These are phyloP conservation scores for Brenthis daphne DNA, from an alignment of 2,888 invertebrate genomes.

Conservation along the genomic window DNA sequence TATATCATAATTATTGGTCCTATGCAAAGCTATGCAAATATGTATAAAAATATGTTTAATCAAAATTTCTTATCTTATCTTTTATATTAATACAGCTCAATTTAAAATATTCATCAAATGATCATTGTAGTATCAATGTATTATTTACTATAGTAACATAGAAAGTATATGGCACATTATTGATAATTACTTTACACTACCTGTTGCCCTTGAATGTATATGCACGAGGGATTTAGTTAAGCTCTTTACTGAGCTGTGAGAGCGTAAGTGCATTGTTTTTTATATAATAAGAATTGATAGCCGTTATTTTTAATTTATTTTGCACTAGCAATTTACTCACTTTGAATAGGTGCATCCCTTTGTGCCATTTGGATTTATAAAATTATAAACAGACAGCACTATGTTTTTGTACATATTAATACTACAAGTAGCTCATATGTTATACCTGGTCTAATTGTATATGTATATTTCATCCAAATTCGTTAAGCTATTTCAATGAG, in stretches of 20 bases:
- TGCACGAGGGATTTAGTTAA: conserved; percentile 9
- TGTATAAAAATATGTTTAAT: not conserved
- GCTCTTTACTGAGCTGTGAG: conserved; percentile 8
- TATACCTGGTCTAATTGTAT: too few relatives aligned
- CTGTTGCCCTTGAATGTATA: conserved; percentile 2
- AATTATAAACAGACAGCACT: too few relatives aligned
- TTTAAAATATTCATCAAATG: conserved; percentile 11
- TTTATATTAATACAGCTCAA: not conserved
- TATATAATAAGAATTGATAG: not conserved
- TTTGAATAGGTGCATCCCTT: too few relatives aligned
- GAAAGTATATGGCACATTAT: conserved; percentile 9
- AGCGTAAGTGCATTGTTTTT: conserved; percentile 1
- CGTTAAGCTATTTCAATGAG: too few relatives aligned
- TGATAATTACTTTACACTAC: conserved; percentile 1
- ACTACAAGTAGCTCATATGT: too few relatives aligned
- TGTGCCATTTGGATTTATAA: too few relatives aligned
- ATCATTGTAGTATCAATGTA: conserved; percentile 4
- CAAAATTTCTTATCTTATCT: conserved; percentile 14
- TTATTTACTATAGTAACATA: conserved; percentile 2
- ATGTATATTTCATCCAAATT: too few relatives aligned
- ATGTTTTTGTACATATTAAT: too few relatives aligned
- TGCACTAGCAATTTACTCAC: too few relatives aligned
- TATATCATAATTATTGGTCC: too few relatives aligned
- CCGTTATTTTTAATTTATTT: too few relatives aligned
- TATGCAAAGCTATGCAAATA: too few relatives aligned